Evolutionary conservation across 2,797 vertebrate genomes (phyloP), one percentile per base, ranked within the genome.

Genomic region (Poecilia velifera): DNA sequence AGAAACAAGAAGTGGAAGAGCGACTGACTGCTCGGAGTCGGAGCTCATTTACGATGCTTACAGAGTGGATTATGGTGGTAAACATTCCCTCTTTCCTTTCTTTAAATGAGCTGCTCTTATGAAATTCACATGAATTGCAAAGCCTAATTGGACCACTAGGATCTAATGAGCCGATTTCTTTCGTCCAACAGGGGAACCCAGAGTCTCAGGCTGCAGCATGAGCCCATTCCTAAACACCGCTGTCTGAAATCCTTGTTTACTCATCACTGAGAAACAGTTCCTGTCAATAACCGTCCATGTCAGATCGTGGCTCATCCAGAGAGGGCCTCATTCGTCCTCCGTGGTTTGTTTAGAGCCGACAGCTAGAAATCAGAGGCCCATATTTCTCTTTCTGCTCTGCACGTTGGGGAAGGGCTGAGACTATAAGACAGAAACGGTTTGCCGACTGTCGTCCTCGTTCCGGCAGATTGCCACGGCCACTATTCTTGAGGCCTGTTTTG

Each of bases 401-500:
- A 74, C 78, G 28, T 31, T 76, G 82, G 55, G 80, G 14, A 10
- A 74, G 74, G 83, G 78, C 84, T 49, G 80, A 83, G 79, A 74
- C 31, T 78, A 78, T 77, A 78, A 57, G 55, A 79, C 13, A 76
- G 72, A 47, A 83, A 68, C 55, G 88, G 87, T 84, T 81, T 88
- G 87, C 84, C 80, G 91, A 88, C 82, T 89, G 77, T 89, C 64
- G 22, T 87, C 71, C 90, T 80, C 55, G 85, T 79, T 88, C 85
- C 80, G 75, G 88, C 82, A 68, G 87, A 86, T 76, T 86, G 87
- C 89, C 87, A 88, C 88, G 45, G 86, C 75, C 76, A 72, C 91
- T 92, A 87, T 92, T 93, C 93, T 92, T 2, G 53, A 87, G 84
- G 87, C 86, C 88, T 83, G 89, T 91, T 90, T 90, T 87, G 90